Evolutionary conservation across 2,888 invertebrate genomes (phyloP).

Genomic region (Netelia fuscicornis): DNA sequence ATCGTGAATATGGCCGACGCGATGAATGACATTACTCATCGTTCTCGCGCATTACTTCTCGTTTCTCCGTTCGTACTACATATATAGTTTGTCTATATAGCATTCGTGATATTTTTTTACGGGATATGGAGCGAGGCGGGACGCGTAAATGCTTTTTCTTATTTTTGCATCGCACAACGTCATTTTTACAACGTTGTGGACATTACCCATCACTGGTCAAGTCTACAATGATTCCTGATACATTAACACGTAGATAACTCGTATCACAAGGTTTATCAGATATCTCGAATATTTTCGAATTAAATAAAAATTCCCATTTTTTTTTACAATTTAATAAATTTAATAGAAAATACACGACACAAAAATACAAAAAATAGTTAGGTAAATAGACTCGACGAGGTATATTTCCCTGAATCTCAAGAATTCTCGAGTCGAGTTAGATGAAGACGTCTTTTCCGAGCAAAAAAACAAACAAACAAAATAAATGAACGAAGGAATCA

Average conservation of each 20-base stretch:
- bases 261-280: no score
- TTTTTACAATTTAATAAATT: no score
- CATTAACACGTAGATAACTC: no score
- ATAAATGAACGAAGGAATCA: not conserved
- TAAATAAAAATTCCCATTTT: no score
- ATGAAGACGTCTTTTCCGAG: no score
- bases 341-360: no score
- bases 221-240: no score
- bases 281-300: no score
- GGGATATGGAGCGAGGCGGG: not conserved
- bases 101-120: not conserved
- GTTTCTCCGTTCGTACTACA: not conserved
- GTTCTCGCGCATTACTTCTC: constrained; percentile 31
- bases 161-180: not conserved
- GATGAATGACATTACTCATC: constrained; percentile 65
- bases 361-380: no score
- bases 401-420: no score
- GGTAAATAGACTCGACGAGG: no score
- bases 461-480: not conserved
- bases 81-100: not conserved
- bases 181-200: not conserved
- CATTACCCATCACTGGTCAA: not conserved
- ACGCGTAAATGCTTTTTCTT: constrained; percentile 33
- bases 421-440: no score
- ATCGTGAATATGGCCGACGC: constrained; percentile 39